A percentile compares a stretch with the other conserved stretches of the same genome.
These are phyloP conservation scores for Callosobruchus maculatus DNA, from an alignment of 2,888 invertebrate species.

Conservation along the genomic window DNA sequence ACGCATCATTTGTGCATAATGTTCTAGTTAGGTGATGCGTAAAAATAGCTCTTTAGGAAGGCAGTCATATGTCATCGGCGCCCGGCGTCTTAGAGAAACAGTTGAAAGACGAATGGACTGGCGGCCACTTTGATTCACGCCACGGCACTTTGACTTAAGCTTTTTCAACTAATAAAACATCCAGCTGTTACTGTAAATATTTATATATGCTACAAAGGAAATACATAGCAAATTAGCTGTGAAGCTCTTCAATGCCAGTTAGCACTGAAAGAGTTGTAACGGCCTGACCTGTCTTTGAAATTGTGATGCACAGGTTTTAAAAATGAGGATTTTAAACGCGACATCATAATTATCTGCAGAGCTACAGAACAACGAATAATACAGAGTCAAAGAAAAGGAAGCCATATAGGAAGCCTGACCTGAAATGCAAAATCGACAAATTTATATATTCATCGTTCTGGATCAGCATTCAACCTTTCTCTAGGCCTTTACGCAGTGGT, in stretches of 20 bases:
- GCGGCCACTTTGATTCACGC: background rate
- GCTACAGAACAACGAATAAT: too few relatives aligned
- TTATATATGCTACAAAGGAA: background rate
- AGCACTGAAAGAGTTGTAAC: too few relatives aligned
- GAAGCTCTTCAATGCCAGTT: background rate
- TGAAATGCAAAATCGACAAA: too few relatives aligned
- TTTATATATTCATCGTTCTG: too few relatives aligned
- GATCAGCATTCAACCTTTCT: too few relatives aligned
- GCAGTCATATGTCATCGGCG: background rate
- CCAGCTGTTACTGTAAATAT: background rate
- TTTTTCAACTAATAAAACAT: background rate
- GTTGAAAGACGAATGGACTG: background rate
- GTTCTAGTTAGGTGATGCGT: background rate
- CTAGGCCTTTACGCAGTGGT: too few relatives aligned
- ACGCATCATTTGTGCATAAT: background rate
- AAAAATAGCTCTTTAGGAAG: background rate
- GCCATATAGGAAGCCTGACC: too few relatives aligned
- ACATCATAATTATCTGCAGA: too few relatives aligned
- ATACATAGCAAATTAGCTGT: background rate
- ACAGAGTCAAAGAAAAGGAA: too few relatives aligned
- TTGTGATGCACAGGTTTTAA: too few relatives aligned
- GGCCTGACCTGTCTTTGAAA: too few relatives aligned
- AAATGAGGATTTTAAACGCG: too few relatives aligned
- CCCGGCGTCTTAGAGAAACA: background rate
- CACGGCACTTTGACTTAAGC: background rate